A percentile compares a stretch with the other conserved stretches of the same genome.
These are phyloP conservation scores for Nanorana parkeri DNA, from an alignment of 2,113 vertebrate species.

Conservation along the genomic window DNA sequence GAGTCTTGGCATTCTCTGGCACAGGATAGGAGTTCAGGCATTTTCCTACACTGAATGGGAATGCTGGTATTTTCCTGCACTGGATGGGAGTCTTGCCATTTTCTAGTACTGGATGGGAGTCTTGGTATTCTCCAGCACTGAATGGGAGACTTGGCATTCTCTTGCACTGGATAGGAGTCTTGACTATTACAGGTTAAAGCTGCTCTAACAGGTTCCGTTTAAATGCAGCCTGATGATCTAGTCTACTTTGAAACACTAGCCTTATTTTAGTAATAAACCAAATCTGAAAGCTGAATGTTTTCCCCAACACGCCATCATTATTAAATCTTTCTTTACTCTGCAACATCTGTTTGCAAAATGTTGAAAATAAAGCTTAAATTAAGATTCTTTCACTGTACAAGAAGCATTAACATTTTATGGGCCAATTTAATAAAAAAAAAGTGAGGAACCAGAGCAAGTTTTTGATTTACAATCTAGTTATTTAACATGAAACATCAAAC, in stretches of 20 bases:
- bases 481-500: conserved; percentile 52
- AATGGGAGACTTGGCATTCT: too few species aligned
- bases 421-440: conserved; percentile 51
- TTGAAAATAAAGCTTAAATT: conserved; percentile 54
- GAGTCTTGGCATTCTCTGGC: too few species aligned
- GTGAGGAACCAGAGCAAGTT: conserved; percentile 26
- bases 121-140: too few species aligned
- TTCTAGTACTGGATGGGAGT: too few species aligned
- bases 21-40: too few species aligned
- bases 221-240: too few species aligned
- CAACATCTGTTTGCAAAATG: conserved; percentile 56
- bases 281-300: conserved; percentile 33
- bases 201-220: too few species aligned
- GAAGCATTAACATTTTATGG: conserved; percentile 50
- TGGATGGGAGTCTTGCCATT: too few species aligned
- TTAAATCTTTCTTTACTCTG: conserved; percentile 41
- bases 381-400: conserved; percentile 50
- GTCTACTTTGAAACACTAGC: background rate
- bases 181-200: too few species aligned
- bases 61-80: too few species aligned
- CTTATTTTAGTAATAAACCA: conserved; percentile 14
- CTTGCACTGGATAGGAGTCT: too few species aligned
- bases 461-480: conserved; percentile 51
- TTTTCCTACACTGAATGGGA: too few species aligned
- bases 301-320: conserved; percentile 26